Evolutionary conservation across 2,797 vertebrate genomes (phyloP), one percentile per base, ranked within the genome.

Genomic region (Danio kyathit): DNA sequence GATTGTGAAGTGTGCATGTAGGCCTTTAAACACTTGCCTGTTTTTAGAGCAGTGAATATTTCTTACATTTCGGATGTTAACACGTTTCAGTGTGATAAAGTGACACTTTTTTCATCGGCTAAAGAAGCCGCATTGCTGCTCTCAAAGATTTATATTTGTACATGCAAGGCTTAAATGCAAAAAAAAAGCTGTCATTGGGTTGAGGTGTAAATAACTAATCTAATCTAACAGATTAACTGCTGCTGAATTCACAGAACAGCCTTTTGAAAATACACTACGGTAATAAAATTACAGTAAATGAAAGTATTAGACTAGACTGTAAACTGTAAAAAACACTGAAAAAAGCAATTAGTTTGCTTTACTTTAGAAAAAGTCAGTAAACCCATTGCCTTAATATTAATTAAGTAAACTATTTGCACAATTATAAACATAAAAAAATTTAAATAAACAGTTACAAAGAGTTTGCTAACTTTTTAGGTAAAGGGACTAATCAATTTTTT

Each of bases 171-270:
- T 67, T 57, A 67, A 11, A 46, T 13, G 14, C 10, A 61, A 29
- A 61, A 63, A 57, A 21, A 60, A 43, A 40, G 13, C 29, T 76
- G 76, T 54, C 46, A 52, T 44, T 44, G 29, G 52, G 43, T 19
- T 57, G 76, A 48, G 51, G 64, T 71, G 66, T 79, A 61, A 79
- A 79, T 41, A 16, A 61, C 66, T 63, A n/a, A 46, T 40, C 43
- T 14, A 49, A 29, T 29, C 29, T 29, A 29, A 29, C 54, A 19
- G 54, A 69, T 49, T 44, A 60, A 66, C 41, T 57, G 60, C 7
- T 17, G 40, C 9, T 78, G 52, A 69, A 67, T 78, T 78, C 43
- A 60, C 52, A 69, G 21, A 78, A 69, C 43, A 78, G 38, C 46
- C 38, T 8, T 17, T 65, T 11, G 16, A 29, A 7, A 73, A 41